phyloP scores from a whole-genome alignment of 2,797 vertebrate species.

The Trachurus trachurus region DNA sequence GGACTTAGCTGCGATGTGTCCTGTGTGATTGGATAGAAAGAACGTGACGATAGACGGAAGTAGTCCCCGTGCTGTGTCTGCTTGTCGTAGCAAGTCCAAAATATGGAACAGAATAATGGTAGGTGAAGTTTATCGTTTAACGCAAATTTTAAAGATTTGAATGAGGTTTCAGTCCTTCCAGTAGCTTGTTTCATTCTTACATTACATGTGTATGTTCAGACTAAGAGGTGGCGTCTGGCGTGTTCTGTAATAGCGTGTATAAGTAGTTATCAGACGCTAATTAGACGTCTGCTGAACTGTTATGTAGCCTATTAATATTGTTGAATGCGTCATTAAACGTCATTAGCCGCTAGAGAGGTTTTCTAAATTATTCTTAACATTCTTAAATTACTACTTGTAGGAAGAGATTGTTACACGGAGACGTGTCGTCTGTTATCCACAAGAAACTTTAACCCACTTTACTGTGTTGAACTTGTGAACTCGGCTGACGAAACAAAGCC shows the following conservation, averaged over 20 bases:
- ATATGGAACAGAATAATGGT: constrained; percentile 73
- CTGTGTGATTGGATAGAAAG: constrained; percentile 49
- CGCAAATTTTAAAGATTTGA: too few relatives aligned
- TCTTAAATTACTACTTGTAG: background rate
- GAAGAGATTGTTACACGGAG: background rate
- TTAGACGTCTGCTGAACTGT: background rate
- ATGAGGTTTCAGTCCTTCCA: rapidly evolving
- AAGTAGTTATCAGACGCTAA: constrained; percentile 37
- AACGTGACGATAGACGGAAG: constrained; percentile 49
- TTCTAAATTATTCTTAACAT: background rate
- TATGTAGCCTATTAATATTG: background rate
- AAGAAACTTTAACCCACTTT: background rate
- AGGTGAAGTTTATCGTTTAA: background rate
- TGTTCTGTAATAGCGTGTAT: background rate
- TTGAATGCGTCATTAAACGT: background rate
- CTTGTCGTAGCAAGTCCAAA: constrained; percentile 5
- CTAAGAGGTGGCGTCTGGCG: background rate
- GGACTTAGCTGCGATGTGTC: background rate
- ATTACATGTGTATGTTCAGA: background rate
- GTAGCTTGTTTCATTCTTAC: background rate
- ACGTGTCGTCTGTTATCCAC: too few relatives aligned
- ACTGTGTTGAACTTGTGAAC: constrained; percentile 28
- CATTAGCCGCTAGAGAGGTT: background rate
- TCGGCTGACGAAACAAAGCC: constrained; percentile 12
- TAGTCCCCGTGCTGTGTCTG: background rate